A percentile compares a stretch with the other conserved stretches of the same genome.
Evolutionary conservation across 2,888 invertebrate genomes (phyloP).

Genomic region (Palloptera scutellata): DNA sequence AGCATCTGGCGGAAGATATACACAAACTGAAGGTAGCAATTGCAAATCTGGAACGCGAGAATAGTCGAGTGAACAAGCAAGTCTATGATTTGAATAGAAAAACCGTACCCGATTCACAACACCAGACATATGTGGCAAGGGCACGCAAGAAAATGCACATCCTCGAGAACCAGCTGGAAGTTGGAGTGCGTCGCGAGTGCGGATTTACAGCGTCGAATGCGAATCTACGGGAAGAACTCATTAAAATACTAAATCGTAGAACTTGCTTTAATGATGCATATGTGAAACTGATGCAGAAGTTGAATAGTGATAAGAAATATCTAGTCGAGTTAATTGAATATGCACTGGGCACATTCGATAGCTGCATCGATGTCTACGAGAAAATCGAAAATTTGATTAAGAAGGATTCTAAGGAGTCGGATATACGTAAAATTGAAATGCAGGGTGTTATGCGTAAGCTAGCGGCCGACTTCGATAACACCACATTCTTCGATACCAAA

Average conservation of each 20-base stretch:
- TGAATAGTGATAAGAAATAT: conserved; percentile 61
- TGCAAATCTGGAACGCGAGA: conserved; percentile 54
- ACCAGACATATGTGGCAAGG: conserved; percentile 51
- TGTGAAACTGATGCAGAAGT: conserved; percentile 55
- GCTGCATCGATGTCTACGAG: conserved; percentile 58
- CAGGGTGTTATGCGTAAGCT: conserved; percentile 56
- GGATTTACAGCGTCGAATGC: conserved; percentile 56
- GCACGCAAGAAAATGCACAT: conserved; percentile 53
- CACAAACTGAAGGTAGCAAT: conserved; percentile 54
- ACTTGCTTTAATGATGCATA: conserved; percentile 59
- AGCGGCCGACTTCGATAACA: conserved; percentile 49
- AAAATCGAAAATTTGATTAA: conserved; percentile 55
- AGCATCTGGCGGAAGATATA: conserved; percentile 52
- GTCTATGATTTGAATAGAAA: conserved; percentile 56
- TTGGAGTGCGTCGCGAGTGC: conserved; percentile 58
- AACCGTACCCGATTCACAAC: conserved; percentile 59
- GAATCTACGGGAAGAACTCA: conserved; percentile 52
- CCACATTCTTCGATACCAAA: conserved; percentile 55
- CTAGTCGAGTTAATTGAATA: conserved; percentile 60
- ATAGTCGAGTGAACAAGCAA: conserved; percentile 54
- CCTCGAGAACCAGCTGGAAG: conserved; percentile 59
- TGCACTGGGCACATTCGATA: conserved; percentile 58
- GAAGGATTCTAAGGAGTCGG: conserved; percentile 52
- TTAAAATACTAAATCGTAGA: conserved; percentile 55
- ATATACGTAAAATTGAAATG: conserved; percentile 56